Percentiles rank a stretch among this genome's conserved stretches.
phyloP scores from a whole-genome alignment of 2,888 invertebrate species.

The Pediacus dermestoides region DNA sequence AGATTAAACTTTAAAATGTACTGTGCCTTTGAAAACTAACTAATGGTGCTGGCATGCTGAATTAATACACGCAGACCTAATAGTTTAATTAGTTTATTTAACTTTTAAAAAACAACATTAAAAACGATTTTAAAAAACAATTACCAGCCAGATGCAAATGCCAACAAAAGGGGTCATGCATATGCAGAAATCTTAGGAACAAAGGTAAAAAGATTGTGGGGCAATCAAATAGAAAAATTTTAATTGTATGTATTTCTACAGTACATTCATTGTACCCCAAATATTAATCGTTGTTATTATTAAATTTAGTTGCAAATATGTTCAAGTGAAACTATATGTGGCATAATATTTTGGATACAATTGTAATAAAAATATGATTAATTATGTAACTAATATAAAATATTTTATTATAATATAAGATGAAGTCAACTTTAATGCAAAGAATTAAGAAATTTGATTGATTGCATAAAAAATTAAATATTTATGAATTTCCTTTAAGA shows the following conservation, averaged over 20 bases:
- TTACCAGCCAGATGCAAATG: constrained; percentile 51
- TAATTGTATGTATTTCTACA: no score
- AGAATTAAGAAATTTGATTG: constrained; percentile 12
- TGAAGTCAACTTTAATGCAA: constrained; percentile 15
- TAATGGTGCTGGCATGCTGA: constrained; percentile 49
- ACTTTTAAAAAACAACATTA: constrained; percentile 28
- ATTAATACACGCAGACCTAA: constrained; percentile 29
- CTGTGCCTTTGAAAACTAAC: constrained; percentile 48
- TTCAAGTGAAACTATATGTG: no score
- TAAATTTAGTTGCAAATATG: no score
- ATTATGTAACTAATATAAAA: constrained; percentile 11
- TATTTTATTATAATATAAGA: constrained; percentile 10
- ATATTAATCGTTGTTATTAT: background rate
- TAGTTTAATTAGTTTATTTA: constrained; percentile 24
- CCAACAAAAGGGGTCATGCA: constrained; percentile 49
- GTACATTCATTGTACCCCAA: constrained; percentile 11
- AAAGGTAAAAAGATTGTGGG: constrained; percentile 38
- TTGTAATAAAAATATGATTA: constrained; percentile 9
- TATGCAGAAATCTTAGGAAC: constrained; percentile 47
- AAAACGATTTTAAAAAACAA: constrained; percentile 41
- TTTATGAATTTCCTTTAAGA: constrained; percentile 6
- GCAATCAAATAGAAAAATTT: constrained; percentile 32
- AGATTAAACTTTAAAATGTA: constrained; percentile 32
- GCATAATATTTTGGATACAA: constrained; percentile 13
- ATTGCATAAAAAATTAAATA: constrained; percentile 13